Base-by-base conservation (phyloP, 2,888 invertebrate genomes). In the Plutella xylostella region DNA sequence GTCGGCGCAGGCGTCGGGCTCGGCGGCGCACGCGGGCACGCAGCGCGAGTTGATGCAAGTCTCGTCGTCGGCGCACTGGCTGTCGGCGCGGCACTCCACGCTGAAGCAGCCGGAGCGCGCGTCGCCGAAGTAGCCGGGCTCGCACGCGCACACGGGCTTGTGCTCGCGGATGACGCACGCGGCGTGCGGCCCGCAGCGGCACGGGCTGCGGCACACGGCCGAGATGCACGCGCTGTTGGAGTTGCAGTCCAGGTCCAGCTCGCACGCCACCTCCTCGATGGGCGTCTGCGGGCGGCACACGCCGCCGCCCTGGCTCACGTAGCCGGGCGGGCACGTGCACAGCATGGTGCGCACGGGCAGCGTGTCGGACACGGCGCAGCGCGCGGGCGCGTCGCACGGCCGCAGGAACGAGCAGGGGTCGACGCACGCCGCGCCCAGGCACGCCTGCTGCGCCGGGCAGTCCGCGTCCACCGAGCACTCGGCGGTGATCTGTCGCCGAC, bases 271-370 rank as follows among this genome's bases (percentile, higher is more conserved):
- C 41, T 86, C 85, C 7, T 79, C 63, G 5, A 90, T 72, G 1
- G 90, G 84, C 33, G 87, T 87, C n/a, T 89, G 89, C 2, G 93
- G 89, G 48, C 90, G 89, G 63, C 94, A 94, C 33, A 91, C 88
- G 22, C 94, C 94, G 41, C 93, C 93, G 45, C 94, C 94, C 52
- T 90, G 91, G 71, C 92, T 93, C 3, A 94, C 88, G 58, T 93
- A 95, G 15, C 96, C 96, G 42, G 92, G 92, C 20, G 95, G 93
- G 59, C 96, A 96, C 3, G 93, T 88, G 65, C 96, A 96, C 30
- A 94, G 87, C 92, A 96, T 93, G 1, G 95, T 94, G 50, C 95
- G 87, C 5, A 95, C 92, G 0, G 96, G 94, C 20, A 91, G 71
- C 4, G 94, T 92, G 1, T 91, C 89, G 19, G 93, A 88, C 0